Conservation (phyloP, 2,113 vertebrate genomes). For the Lampris megalopsis region DNA sequence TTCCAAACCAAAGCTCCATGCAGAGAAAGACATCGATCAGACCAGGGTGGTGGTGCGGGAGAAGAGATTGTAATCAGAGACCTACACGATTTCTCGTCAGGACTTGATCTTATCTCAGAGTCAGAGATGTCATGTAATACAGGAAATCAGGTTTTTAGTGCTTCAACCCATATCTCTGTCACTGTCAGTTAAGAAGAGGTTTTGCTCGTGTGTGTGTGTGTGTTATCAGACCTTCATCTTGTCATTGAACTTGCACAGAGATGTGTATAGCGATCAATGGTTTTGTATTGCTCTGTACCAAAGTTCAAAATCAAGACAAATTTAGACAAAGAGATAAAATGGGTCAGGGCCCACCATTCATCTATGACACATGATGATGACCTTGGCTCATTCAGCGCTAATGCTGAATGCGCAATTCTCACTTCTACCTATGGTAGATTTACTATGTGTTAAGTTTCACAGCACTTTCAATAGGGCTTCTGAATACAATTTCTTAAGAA, state of each 20-base stretch:
- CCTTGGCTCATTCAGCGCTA: no score
- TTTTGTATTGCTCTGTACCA: background rate
- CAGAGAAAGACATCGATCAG: slow-evolving; percentile 29
- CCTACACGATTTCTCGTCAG: slow-evolving; percentile 39
- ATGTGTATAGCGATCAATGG: background rate
- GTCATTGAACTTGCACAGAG: background rate
- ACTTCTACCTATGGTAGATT: no score
- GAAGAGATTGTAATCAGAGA: slow-evolving; percentile 42
- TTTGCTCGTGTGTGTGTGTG: background rate
- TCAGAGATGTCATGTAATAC: slow-evolving; percentile 11
- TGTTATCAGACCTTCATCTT: background rate
- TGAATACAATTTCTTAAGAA: slow-evolving; percentile 1
- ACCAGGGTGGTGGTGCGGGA: background rate
- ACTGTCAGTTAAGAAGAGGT: slow-evolving; percentile 6
- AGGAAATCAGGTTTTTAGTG: slow-evolving; percentile 24
- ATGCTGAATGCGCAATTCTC: no score
- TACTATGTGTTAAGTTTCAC: no score
- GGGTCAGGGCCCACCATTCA: no score
- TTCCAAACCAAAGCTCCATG: slow-evolving; percentile 4
- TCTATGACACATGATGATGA: background rate
- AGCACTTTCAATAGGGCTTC: no score
- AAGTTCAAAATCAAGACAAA: no score
- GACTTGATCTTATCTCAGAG: slow-evolving; percentile 31
- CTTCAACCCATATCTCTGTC: slow-evolving; percentile 16
- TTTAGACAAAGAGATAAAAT: no score